These are phyloP conservation scores for Orcinus orca DNA, from an alignment of 2,113 vertebrate species.

Conservation along the genomic window DNA sequence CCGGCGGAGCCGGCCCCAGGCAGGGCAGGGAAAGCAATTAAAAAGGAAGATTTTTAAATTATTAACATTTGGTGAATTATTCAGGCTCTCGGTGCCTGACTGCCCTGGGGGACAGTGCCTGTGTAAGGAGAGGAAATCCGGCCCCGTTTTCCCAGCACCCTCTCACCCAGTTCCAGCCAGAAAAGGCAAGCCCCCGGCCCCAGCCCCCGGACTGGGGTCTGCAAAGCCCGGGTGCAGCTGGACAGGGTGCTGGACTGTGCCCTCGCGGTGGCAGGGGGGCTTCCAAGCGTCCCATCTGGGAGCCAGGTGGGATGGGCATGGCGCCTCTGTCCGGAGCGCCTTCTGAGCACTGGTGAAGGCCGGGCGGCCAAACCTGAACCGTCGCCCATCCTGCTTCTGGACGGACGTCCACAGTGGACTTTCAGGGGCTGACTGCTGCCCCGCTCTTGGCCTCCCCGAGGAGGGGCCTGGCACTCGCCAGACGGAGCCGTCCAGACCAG, in stretches of 20 bases:
- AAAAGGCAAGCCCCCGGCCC: neutral
- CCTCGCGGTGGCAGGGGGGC: neutral
- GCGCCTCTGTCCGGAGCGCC: neutral
- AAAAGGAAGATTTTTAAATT: constrained; percentile 83
- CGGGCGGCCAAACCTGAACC: neutral
- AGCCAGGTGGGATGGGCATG: fast-evolving
- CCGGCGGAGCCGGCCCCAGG: constrained; percentile 56
- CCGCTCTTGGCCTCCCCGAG: neutral
- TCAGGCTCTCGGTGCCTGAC: constrained; percentile 80
- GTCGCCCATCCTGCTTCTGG: neutral
- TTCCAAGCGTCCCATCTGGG: neutral
- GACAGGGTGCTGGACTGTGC: neutral
- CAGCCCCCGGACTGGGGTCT: neutral
- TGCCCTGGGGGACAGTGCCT: constrained; percentile 63
- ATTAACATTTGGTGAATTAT: constrained; percentile 86
- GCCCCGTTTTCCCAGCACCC: neutral
- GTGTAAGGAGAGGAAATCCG: constrained; percentile 36
- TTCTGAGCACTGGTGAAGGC: neutral
- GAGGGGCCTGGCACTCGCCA: neutral
- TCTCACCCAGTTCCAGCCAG: neutral
- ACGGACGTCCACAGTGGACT: neutral
- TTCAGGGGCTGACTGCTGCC: neutral
- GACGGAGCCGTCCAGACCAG: neutral
- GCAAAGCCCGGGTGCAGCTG: neutral
- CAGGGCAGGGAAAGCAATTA: constrained; percentile 79